Percentiles rank a stretch among this genome's conserved stretches.
Evolutionary conservation across 2,113 vertebrate species (phyloP).

Genomic region (Protobothrops flavoviridis): DNA sequence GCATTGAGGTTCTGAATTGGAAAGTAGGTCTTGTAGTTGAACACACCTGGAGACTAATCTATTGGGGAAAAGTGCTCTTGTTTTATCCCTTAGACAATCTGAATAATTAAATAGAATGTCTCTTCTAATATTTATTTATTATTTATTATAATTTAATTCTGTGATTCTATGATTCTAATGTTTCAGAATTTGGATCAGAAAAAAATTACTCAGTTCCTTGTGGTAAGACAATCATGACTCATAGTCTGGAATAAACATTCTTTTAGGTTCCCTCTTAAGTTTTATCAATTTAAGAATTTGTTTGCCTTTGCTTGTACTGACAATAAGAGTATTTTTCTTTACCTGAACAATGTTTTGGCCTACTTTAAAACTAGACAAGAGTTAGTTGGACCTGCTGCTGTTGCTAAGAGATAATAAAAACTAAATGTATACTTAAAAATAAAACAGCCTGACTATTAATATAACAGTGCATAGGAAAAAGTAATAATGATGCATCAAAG

Average conservation of each 20-base stretch:
- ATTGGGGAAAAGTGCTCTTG: background rate
- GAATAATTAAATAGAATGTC: background rate
- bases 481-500: background rate
- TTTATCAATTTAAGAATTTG: background rate
- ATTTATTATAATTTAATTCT: background rate
- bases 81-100: background rate
- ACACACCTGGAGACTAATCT: background rate
- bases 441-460: background rate
- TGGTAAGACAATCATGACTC: background rate
- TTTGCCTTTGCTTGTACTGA: background rate
- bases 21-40: background rate
- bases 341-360: background rate
- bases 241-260: background rate
- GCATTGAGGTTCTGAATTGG: background rate
- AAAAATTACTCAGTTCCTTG: background rate
- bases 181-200: background rate
- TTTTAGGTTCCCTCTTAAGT: background rate
- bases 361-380: background rate
- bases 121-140: background rate
- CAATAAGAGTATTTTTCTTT: background rate
- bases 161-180: background rate
- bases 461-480: background rate
- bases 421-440: background rate
- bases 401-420: conserved; percentile 25
- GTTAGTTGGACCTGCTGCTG: background rate